phyloP scores from a whole-genome alignment of 1,140 invertebrate genomes.

The Agraylea sexmaculata region DNA sequence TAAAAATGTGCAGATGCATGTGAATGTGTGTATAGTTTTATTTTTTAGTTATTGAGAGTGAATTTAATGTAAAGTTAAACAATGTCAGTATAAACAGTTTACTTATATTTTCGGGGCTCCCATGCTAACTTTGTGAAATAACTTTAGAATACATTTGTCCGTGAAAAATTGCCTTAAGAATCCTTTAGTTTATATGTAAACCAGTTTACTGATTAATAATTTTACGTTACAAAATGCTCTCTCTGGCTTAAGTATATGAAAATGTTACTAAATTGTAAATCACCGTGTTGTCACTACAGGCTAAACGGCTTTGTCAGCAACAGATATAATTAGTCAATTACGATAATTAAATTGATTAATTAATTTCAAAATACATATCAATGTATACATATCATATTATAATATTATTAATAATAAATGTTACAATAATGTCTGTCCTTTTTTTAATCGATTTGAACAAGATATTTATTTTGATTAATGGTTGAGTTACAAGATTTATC shows the following conservation, averaged over 20 bases:
- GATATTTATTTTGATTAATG: too few relatives aligned
- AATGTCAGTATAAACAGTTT: too few relatives aligned
- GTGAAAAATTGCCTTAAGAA: conserved; percentile 25
- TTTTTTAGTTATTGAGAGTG: too few relatives aligned
- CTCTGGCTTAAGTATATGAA: conserved; percentile 15
- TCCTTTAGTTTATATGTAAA: conserved; percentile 32
- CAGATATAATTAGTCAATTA: conserved; percentile 44
- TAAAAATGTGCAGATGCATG: too few relatives aligned
- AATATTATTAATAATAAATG: conserved; percentile 16
- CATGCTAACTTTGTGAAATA: too few relatives aligned
- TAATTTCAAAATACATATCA: conserved; percentile 17
- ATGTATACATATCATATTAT: conserved; percentile 14
- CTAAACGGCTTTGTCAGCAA: conserved; percentile 32
- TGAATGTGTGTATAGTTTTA: too few relatives aligned
- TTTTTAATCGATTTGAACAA: conserved; percentile 8
- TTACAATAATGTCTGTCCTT: conserved; percentile 10
- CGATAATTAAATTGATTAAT: conserved; percentile 41
- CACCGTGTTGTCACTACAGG: conserved; percentile 34
- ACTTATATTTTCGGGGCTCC: too few relatives aligned
- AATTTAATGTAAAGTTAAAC: too few relatives aligned
- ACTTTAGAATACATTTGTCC: conserved; percentile 27
- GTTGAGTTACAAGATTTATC: too few relatives aligned
- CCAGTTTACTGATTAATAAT: conserved; percentile 26
- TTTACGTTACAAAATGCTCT: conserved; percentile 24
- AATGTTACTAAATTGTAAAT: conserved; percentile 25